Conservation (phyloP, 2,113 vertebrate genomes). For the Tachycineta bicolor region DNA sequence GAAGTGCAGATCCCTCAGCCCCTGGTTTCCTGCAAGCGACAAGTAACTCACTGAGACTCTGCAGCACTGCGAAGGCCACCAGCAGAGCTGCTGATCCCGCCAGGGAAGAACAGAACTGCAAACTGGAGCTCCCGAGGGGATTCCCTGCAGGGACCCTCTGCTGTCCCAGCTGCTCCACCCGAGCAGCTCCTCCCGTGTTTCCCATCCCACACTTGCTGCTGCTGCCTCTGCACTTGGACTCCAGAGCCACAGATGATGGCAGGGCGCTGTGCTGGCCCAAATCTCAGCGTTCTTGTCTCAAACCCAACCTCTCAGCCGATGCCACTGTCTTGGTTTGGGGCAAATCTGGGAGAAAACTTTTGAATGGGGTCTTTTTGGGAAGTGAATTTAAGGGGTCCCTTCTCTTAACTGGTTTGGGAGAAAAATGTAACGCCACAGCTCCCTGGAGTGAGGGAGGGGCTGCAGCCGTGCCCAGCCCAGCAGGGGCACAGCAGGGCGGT, state of each 20-base stretch:
- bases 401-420: neutral
- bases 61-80: neutral
- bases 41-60: neutral
- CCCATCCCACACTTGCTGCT: accelerated
- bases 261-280: neutral
- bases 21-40: neutral
- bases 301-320: too few species aligned
- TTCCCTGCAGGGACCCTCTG: neutral
- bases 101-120: neutral
- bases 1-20: neutral
- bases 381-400: neutral
- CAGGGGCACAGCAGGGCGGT: accelerated
- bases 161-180: neutral
- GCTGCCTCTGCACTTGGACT: neutral
- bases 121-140: neutral
- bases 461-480: accelerated
- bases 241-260: neutral
- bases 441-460: neutral
- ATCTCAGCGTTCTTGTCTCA: accelerated
- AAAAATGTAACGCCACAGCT: too few species aligned
- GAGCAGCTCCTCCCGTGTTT: neutral
- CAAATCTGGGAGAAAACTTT: neutral
- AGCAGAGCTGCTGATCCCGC: neutral
- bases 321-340: neutral
- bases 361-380: neutral